Evolutionary conservation across 2,888 invertebrate species (phyloP).

Genomic region (Lissonota sp.): DNA sequence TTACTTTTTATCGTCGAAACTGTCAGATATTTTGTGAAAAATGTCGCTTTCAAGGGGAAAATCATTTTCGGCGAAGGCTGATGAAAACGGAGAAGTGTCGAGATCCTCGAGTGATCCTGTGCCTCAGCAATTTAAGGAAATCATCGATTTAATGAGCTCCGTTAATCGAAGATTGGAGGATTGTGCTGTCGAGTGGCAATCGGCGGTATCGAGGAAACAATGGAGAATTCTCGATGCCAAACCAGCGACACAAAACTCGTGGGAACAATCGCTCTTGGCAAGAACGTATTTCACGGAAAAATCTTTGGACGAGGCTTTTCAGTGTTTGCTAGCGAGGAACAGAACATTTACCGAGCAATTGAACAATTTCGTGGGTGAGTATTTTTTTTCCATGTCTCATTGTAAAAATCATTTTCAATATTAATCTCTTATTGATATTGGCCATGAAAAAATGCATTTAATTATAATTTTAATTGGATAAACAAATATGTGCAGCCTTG

Average conservation of each 20-base stretch:
- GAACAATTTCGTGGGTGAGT: constrained; percentile 74
- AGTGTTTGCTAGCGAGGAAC: constrained; percentile 70
- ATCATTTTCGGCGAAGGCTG: constrained; percentile 48
- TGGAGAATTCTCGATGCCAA: constrained; percentile 74
- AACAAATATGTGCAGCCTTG: constrained; percentile 49
- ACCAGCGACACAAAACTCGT: constrained; percentile 60
- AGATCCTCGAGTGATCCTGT: constrained; percentile 56
- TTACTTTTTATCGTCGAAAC: background rate
- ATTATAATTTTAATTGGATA: too few relatives aligned
- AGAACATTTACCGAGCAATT: constrained; percentile 74
- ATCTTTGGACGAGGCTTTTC: constrained; percentile 75
- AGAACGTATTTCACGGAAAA: constrained; percentile 77
- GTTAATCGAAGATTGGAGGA: constrained; percentile 75
- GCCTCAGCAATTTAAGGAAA: constrained; percentile 72
- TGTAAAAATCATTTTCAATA: too few relatives aligned
- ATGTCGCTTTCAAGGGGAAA: constrained; percentile 51
- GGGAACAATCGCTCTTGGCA: constrained; percentile 74
- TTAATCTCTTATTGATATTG: too few relatives aligned
- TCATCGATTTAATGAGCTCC: constrained; percentile 70
- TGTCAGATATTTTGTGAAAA: constrained; percentile 43
- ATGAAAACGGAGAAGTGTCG: constrained; percentile 23
- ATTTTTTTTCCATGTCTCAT: too few relatives aligned
- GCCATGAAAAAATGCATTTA: too few relatives aligned
- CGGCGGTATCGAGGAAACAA: constrained; percentile 75
- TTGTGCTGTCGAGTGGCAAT: constrained; percentile 76